Base-by-base conservation (phyloP, 2,113 vertebrate genomes). In the Lipotes vexillifer region DNA sequence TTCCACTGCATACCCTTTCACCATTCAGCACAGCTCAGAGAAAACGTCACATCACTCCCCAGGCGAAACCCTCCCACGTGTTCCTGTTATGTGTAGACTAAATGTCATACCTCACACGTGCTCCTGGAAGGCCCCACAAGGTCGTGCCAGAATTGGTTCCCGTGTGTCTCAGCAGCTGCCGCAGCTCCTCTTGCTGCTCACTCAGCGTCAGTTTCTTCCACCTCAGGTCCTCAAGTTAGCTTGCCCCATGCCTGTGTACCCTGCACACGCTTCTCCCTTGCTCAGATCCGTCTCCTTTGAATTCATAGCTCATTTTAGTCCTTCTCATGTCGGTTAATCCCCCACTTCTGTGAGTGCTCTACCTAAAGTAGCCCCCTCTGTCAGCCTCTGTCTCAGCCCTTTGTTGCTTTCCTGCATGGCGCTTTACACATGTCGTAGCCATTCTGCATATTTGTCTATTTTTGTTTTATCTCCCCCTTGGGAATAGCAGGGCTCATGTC, bases 171-270 rank as follows among this genome's bases (percentile, higher is more conserved):
- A 41, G 44, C 36, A 55, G 20, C 8, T 10, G 10, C 52, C 25
- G 1, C n/a, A 17, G 20, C 5, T 3, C 33, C 0, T 87, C 9
- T 55, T 0, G 0, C 10, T 17, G 17, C 41, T 49, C 17, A 8
- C 66, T 89, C 21, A 10, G 44, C 29, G 20, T 57, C 41, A 33
- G 3, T 25, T 38, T 74, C n/a, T 2, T 1, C 63, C 38, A 8
- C 21, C 41, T 23, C 31, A 52, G 27, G n/a, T 14, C 27, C 29
- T 55, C 9, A 71, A 13, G 18, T 3, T 0, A 21, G 23, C 31
- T 8, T 14, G 29, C 23, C n/a, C 8, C 5, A 0, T 18, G 36
- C 3, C 8, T 31, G 31, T 25, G 29, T 17, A 29, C 20, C 8
- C 36, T 82, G 36, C 52, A 55, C 49, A 66, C 61, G 66, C 57